A percentile compares a stretch with the other conserved stretches of the same genome.
phyloP scores from a whole-genome alignment of 2,113 vertebrate genomes.

The Copsychus sechellarum region DNA sequence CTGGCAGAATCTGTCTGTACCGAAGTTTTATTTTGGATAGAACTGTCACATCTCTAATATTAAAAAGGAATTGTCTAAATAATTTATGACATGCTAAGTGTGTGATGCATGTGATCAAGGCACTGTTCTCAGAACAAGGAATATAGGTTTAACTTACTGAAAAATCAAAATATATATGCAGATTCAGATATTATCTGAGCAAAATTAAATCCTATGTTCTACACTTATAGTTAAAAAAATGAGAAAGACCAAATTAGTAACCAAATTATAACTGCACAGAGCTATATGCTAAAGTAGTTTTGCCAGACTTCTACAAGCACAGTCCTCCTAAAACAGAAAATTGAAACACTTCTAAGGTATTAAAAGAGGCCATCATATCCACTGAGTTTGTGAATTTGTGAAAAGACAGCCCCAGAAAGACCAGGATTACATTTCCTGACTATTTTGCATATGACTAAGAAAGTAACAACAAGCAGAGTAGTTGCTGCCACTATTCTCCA shows the following conservation, averaged over 20 bases:
- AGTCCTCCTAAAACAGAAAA: background rate
- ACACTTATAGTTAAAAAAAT: background rate
- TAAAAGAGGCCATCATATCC: background rate
- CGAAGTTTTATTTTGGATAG: background rate
- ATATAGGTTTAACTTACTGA: background rate
- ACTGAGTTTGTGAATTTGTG: background rate
- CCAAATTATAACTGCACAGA: background rate
- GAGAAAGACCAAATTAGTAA: background rate
- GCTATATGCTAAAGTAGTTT: background rate
- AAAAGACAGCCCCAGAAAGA: background rate
- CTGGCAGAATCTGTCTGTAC: background rate
- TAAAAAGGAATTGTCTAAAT: slow-evolving; percentile 4
- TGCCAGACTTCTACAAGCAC: background rate
- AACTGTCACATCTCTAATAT: background rate
- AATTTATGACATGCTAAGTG: background rate
- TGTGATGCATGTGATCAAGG: background rate
- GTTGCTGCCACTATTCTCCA: background rate
- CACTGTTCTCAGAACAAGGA: background rate
- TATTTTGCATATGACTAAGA: background rate
- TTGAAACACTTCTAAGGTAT: background rate
- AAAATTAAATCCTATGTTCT: background rate
- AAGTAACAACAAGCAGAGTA: background rate
- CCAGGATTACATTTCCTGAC: background rate
- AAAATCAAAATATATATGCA: background rate
- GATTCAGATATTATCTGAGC: background rate